Percentiles rank a stretch among this genome's conserved stretches.
Conservation (phyloP, 2,888 invertebrate species). For the Sarcophaga carnaria region DNA sequence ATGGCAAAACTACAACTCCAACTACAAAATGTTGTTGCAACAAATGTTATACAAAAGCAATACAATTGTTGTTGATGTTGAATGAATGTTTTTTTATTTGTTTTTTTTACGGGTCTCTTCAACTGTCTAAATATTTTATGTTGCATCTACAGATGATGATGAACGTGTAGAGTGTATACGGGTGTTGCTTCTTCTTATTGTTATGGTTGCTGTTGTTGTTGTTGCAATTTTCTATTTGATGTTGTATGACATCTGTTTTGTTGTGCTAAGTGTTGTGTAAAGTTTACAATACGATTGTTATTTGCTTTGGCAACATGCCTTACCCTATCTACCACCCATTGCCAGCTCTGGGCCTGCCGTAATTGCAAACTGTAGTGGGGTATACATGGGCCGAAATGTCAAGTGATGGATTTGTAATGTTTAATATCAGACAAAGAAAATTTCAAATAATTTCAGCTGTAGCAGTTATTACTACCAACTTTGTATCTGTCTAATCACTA, state of each 20-base stretch:
- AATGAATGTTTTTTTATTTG: background rate
- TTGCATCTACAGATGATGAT: background rate
- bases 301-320: constrained; percentile 13
- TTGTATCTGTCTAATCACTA: too few species aligned
- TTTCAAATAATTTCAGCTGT: too few species aligned
- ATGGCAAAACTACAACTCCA: background rate
- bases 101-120: constrained; percentile 5
- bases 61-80: constrained; percentile 21
- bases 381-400: too few species aligned
- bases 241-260: constrained; percentile 52
- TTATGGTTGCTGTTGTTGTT: constrained; percentile 1
- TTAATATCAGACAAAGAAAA: too few species aligned
- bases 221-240: constrained; percentile 55
- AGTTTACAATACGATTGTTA: constrained; percentile 44
- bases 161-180: constrained; percentile 10
- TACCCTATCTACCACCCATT: background rate
- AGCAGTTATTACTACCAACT: too few species aligned
- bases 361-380: too few species aligned
- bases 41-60: background rate
- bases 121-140: constrained; percentile 60
- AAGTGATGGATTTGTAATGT: too few species aligned
- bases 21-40: constrained; percentile 3
- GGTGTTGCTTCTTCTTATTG: background rate
- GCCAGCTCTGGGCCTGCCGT: too few species aligned
- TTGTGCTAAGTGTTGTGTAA: constrained; percentile 62